These are phyloP conservation scores for Barypeithes pellucidus DNA, from an alignment of 2,888 invertebrate genomes.

Conservation along the genomic window DNA sequence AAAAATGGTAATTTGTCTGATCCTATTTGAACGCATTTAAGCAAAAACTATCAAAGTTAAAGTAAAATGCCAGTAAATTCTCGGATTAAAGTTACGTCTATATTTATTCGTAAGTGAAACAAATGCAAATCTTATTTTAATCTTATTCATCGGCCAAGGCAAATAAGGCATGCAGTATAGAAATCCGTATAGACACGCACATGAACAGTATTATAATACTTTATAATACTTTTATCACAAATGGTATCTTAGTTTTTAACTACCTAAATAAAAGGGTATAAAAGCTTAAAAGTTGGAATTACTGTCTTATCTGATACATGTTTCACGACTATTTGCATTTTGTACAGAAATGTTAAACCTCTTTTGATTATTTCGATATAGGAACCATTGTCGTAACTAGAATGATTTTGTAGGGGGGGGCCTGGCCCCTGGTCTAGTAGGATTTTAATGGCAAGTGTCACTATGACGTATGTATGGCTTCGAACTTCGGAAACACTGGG, in stretches of 20 bases:
- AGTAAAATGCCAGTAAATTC: too few relatives aligned
- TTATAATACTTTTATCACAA: conserved; percentile 15
- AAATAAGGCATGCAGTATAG: conserved; percentile 13
- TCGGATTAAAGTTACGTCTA: not conserved
- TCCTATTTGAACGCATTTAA: too few relatives aligned
- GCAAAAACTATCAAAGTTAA: too few relatives aligned
- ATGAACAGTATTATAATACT: conserved; percentile 12
- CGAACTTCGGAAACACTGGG: too few relatives aligned
- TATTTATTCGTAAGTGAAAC: not conserved
- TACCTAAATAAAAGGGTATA: conserved; percentile 14
- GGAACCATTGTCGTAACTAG: too few relatives aligned
- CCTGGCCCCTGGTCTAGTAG: too few relatives aligned
- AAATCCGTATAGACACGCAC: conserved; percentile 29
- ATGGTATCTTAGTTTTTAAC: conserved; percentile 8
- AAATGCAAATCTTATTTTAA: conserved; percentile 24
- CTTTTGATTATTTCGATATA: too few relatives aligned
- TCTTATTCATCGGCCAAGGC: conserved; percentile 12
- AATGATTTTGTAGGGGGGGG: too few relatives aligned
- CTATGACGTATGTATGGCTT: too few relatives aligned
- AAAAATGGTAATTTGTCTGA: too few relatives aligned
- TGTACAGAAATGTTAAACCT: too few relatives aligned
- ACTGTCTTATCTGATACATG: conserved; percentile 18
- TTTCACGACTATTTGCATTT: not conserved
- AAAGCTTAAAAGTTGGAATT: conserved; percentile 3
- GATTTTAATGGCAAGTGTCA: too few relatives aligned